Evolutionary conservation across 1,140 invertebrate genomes (phyloP).

Genomic region (Drosophila willistoni): DNA sequence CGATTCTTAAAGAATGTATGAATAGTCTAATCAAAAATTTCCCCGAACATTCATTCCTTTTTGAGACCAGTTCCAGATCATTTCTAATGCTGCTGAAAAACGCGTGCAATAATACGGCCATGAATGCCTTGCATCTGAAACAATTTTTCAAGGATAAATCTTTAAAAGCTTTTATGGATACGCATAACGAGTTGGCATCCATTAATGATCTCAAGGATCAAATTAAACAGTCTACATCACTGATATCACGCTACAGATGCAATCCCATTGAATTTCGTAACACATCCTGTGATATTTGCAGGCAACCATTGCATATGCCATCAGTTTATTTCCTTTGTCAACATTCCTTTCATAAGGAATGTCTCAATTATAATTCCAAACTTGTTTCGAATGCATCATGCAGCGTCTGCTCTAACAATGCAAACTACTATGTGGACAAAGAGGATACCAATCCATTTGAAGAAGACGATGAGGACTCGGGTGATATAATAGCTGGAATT

Average conservation of each 20-base stretch:
- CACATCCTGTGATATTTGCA: constrained; percentile 58
- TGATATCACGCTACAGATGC: constrained; percentile 34
- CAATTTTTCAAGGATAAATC: constrained; percentile 35
- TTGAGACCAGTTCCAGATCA: constrained; percentile 25
- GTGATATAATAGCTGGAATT: background rate
- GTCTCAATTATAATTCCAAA: constrained; percentile 41
- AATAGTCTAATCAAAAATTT: constrained; percentile 23
- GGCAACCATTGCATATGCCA: constrained; percentile 45
- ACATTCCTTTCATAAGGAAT: constrained; percentile 68
- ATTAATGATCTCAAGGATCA: constrained; percentile 35
- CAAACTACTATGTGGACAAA: background rate
- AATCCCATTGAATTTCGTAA: constrained; percentile 71
- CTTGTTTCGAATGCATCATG: constrained; percentile 26
- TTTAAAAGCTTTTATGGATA: constrained; percentile 5
- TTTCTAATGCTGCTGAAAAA: constrained; percentile 52
- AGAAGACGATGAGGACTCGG: background rate
- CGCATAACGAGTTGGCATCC: constrained; percentile 6
- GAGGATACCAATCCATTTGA: background rate
- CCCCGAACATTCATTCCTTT: constrained; percentile 13
- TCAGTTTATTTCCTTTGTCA: constrained; percentile 66
- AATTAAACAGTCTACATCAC: constrained; percentile 22
- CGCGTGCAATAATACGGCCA: constrained; percentile 19
- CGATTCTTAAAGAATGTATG: constrained; percentile 23
- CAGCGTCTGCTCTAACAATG: constrained; percentile 34
- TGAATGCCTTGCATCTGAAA: constrained; percentile 33